These are phyloP conservation scores for Hipposideros armiger DNA, from an alignment of 2,113 vertebrate genomes.

Conservation along the genomic window DNA sequence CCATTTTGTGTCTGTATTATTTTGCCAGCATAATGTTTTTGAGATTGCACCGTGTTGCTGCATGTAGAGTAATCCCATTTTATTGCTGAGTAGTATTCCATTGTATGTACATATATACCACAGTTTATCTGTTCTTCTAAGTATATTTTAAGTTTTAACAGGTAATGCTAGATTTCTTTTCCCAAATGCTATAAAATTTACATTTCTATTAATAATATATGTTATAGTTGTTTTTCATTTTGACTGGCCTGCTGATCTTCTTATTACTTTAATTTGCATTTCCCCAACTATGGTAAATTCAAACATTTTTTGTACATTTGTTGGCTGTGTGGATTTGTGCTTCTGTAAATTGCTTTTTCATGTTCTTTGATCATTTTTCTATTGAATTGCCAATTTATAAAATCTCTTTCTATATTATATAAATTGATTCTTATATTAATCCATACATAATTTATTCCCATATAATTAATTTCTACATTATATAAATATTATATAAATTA, in stretches of 20 bases:
- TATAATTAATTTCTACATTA: neutral
- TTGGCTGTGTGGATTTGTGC: neutral
- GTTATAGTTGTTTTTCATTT: neutral
- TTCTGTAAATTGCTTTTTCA: neutral
- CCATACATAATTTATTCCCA: neutral
- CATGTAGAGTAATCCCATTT: neutral
- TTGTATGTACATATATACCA: neutral
- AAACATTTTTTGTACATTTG: neutral
- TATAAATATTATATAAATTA: neutral
- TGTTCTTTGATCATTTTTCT: constrained; percentile 35
- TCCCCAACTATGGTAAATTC: neutral
- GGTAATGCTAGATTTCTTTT: neutral
- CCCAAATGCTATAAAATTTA: neutral
- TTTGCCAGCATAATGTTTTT: neutral
- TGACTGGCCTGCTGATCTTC: neutral
- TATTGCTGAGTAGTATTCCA: neutral
- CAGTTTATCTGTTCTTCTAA: neutral
- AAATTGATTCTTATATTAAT: neutral
- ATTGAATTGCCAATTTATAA: neutral
- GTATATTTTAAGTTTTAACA: constrained; percentile 11
- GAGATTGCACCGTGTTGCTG: neutral
- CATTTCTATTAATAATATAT: neutral
- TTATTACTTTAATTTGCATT: constrained; percentile 41
- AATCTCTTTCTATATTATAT: neutral
- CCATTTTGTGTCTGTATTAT: neutral